phyloP scores from a whole-genome alignment of 1,140 invertebrate species.

The Pectinophora gossypiella region DNA sequence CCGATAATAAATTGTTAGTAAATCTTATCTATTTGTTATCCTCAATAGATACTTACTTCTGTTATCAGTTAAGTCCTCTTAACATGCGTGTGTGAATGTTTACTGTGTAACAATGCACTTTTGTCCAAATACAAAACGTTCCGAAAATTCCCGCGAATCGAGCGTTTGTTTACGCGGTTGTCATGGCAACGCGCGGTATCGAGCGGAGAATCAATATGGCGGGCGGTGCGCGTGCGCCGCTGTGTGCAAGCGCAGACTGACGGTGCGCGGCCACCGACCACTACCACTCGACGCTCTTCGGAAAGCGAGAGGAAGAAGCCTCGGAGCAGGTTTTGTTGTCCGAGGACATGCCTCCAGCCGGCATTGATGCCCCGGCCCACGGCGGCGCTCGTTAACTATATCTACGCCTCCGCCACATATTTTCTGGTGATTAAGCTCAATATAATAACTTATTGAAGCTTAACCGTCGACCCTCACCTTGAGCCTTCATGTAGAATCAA shows the following conservation, averaged over 20 bases:
- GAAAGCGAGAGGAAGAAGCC: constrained; percentile 68
- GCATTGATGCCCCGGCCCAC: constrained; percentile 22
- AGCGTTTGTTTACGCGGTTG: constrained; percentile 25
- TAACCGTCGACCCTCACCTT: constrained; percentile 26
- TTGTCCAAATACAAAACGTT: not conserved
- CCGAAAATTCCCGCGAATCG: constrained; percentile 1
- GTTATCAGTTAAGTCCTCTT: not conserved
- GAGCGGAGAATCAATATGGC: constrained; percentile 46
- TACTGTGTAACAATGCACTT: not conserved
- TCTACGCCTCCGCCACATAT: constrained; percentile 11
- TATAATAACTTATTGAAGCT: constrained; percentile 5
- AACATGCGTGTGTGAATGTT: not conserved
- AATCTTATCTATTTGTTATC: no score
- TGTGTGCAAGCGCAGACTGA: constrained; percentile 56
- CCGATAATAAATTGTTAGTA: no score
- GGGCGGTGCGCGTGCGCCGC: constrained; percentile 57
- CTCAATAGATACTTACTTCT: not conserved
- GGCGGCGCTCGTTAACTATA: constrained; percentile 11
- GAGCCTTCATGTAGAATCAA: constrained; percentile 13
- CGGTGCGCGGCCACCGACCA: constrained; percentile 49
- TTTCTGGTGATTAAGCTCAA: constrained; percentile 10
- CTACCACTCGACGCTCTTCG: constrained; percentile 52
- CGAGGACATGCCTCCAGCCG: constrained; percentile 55
- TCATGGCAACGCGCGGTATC: constrained; percentile 56
- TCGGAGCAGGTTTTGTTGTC: constrained; percentile 60